Percentiles rank a stretch among this genome's conserved stretches.
These are phyloP conservation scores for Coenobita brevimanus DNA, from an alignment of 1,140 invertebrate species.

Conservation along the genomic window DNA sequence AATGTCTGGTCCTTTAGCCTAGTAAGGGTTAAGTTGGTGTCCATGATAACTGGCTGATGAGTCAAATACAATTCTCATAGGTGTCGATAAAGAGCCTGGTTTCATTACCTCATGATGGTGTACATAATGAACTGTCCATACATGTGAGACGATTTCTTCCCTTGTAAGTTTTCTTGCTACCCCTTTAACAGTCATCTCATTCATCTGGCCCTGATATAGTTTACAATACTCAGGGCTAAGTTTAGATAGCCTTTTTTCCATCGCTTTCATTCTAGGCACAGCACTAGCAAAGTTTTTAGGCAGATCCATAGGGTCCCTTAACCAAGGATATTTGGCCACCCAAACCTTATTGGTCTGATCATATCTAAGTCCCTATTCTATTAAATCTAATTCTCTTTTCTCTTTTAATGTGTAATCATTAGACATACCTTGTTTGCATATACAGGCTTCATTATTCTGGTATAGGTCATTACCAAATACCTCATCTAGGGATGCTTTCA, in stretches of 20 bases:
- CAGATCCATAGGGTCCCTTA: neutral
- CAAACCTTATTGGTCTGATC: neutral
- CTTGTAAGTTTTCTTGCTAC: slow-evolving; percentile 3
- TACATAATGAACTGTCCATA: neutral
- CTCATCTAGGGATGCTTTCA: neutral
- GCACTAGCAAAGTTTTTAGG: slow-evolving; percentile 4
- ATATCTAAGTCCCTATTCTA: slow-evolving; percentile 2
- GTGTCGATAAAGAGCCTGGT: neutral
- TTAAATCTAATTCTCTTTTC: neutral
- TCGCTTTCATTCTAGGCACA: neutral
- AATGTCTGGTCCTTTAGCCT: neutral
- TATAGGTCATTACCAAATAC: slow-evolving; percentile 3
- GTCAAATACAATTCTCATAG: neutral
- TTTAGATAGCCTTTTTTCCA: neutral
- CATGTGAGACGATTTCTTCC: neutral
- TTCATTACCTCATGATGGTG: slow-evolving; percentile 13
- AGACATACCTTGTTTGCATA: neutral
- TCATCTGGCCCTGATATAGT: neutral
- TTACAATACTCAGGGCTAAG: slow-evolving; percentile 2
- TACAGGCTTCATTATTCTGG: too few species aligned
- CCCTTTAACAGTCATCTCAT: neutral
- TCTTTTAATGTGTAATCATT: neutral
- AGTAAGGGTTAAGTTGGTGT: neutral
- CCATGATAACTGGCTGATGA: neutral
- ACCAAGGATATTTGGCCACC: slow-evolving; percentile 2